Evolutionary conservation across 2,113 vertebrate species (phyloP), one percentile per base, ranked within the genome.

Genomic region (Salvator merianae): DNA sequence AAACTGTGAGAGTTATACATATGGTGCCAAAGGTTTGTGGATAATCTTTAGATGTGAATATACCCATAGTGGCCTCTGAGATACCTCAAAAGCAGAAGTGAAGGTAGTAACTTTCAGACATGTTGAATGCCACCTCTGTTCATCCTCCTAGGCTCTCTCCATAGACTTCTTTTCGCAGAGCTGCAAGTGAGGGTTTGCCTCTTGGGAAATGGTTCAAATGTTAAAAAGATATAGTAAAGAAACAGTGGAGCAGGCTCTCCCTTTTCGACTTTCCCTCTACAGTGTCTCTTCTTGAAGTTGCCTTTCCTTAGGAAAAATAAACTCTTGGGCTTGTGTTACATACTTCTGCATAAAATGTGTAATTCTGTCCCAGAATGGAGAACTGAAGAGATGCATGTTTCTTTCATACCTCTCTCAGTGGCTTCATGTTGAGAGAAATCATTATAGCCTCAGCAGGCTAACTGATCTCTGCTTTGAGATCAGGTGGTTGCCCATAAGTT

Each of bases 391-490:
- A 77, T 55, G 43, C 63, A 69, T 38, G 32, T 47, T 84, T 77
- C 75, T 77, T 77, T 84, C 82, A 84, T 77, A 66, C 63, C 34
- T 84, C 43, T 47, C 73, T 70, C 74, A 38, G 26, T 40, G 74
- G 47, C 74, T 69, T 43, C 74, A 77, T 55, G 63, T 34, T 53
- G 81, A 75, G 72, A 63, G 38, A 18, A 66, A 50, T 75, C 74
- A 77, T 84, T 77, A 53, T 77, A 53, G 32, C 32, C 73, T 38
- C 65, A 84, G 62, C 74, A 69, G 43, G 74, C 63, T 50, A 55
- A 84, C 16, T 76, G 73, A 77, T 63, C 73, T 69, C 63, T 84
- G 82, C 82, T 77, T 84, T 84, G 74, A 84, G 65, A 84, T 84
- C 59, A 77, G 62, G 63, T 69, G 73, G 82, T 30, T 84, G 73